Base-by-base conservation (phyloP, 2,797 vertebrate species). In the Echeneis naucrates region DNA sequence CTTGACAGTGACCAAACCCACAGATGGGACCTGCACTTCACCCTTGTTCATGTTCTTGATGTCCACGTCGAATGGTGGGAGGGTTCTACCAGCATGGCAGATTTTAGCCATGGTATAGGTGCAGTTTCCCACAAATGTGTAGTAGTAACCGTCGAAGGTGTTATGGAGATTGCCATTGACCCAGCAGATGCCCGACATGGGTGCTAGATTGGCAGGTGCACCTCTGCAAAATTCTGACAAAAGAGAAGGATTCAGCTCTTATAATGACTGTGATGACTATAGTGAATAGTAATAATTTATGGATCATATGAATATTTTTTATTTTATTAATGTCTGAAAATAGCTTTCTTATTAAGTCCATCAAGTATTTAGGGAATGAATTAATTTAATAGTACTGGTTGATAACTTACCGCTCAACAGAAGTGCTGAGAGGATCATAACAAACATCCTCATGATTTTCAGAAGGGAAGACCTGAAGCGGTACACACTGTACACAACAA, bases 51-150 rank as follows among this genome's bases (percentile, higher is more conserved):
- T 58, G 33, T 88, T 89, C 71, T 78, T 78, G 27, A 75, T 71
- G 45, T 72, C 71, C 65, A 92, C 85, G 24, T 84, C 80, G 68
- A 92, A 92, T 47, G 59, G 60, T 0, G 88, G 87, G 8, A 71
- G 77, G 21, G 21, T 47, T 11, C 13, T 37, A 42, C 69, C 53
- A 1, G 65, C 40, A 0, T 91, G 79, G 0, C 92, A 92, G 64
- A 92, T 92, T 62, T 94, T 93, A 0, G 68, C 93, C 61, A 96
- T 21, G 7, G 82, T 90, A 74, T 96, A 96, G 44, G 90, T 89
- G 81, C 95, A 97, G 47, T 95, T 96, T 38, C 96, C 95, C 91
- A 93, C 92, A 83, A 97, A 95, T 83, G 89, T 92, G 0, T 93
- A 96, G 23, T 75, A 80, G 1, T 55, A 57, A 2, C 84, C 86